Evolutionary conservation across 2,113 vertebrate species (phyloP).

Genomic region (Capricornis sumatraensis): DNA sequence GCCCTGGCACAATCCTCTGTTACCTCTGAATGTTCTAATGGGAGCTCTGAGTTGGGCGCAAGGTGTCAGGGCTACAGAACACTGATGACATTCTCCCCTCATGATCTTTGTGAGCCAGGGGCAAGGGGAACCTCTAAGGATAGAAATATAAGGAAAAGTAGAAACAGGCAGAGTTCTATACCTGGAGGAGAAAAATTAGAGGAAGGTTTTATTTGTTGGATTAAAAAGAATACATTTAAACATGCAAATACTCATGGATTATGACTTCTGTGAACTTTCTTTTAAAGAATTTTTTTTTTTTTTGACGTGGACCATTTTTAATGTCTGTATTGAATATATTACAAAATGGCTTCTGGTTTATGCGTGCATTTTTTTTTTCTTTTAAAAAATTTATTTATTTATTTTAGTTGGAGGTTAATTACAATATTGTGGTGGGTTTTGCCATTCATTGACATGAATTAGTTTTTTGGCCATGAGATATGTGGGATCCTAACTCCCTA

Average conservation of each 20-base stretch:
- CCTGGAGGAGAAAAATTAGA: neutral
- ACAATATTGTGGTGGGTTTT: neutral
- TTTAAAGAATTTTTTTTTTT: neutral
- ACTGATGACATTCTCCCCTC: neutral
- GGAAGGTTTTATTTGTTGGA: neutral
- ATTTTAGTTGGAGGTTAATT: neutral
- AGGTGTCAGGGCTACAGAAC: neutral
- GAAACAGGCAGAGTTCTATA: neutral
- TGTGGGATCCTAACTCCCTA: neutral
- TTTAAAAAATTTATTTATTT: neutral
- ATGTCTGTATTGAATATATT: neutral
- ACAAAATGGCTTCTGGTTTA: neutral
- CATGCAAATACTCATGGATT: neutral
- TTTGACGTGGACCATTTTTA: neutral
- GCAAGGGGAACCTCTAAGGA: neutral
- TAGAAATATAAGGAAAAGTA: neutral
- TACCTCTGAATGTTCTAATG: neutral
- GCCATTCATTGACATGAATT: neutral
- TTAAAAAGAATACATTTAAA: neutral
- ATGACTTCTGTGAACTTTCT: neutral
- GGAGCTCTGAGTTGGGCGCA: neutral
- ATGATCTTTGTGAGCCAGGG: neutral
- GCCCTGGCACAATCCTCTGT: neutral
- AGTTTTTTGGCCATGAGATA: neutral
- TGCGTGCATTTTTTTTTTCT: neutral